These are phyloP conservation scores for Coregonus ussuriensis DNA, from an alignment of 2,797 vertebrate genomes.

Conservation along the genomic window DNA sequence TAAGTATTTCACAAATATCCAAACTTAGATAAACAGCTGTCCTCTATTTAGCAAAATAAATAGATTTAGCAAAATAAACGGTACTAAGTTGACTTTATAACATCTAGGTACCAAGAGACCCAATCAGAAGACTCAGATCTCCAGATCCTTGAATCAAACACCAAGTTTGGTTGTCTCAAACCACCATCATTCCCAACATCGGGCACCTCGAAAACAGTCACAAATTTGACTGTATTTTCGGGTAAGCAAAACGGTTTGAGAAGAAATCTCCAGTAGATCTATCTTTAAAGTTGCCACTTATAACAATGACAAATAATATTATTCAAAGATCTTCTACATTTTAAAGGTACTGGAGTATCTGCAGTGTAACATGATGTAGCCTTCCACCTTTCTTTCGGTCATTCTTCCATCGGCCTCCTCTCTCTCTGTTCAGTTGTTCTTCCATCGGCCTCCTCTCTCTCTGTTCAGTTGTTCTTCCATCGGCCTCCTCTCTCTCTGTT, in stretches of 20 bases:
- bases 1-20: slow-evolving; percentile 42
- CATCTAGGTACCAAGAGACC: slow-evolving; percentile 73
- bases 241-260: slow-evolving; percentile 55
- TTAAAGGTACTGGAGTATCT: too few species aligned
- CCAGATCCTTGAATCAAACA: slow-evolving; percentile 31
- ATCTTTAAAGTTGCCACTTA: neutral
- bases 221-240: slow-evolving; percentile 60
- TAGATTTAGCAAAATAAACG: neutral
- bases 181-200: slow-evolving; percentile 63
- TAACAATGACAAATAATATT: too few species aligned
- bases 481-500: slow-evolving; percentile 12
- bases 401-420: neutral
- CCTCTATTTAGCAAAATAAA: neutral
- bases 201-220: slow-evolving; percentile 70
- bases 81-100: neutral
- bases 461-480: slow-evolving; percentile 58
- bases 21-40: neutral
- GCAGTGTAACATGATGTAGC: too few species aligned
- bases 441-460: slow-evolving; percentile 3
- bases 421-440: too few species aligned
- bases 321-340: too few species aligned
- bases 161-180: slow-evolving; percentile 53
- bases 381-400: neutral
- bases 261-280: neutral
- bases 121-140: slow-evolving; percentile 49